These are phyloP conservation scores for Caenorhabditis latens DNA, from an alignment of 1,140 invertebrate genomes.

Conservation along the genomic window DNA sequence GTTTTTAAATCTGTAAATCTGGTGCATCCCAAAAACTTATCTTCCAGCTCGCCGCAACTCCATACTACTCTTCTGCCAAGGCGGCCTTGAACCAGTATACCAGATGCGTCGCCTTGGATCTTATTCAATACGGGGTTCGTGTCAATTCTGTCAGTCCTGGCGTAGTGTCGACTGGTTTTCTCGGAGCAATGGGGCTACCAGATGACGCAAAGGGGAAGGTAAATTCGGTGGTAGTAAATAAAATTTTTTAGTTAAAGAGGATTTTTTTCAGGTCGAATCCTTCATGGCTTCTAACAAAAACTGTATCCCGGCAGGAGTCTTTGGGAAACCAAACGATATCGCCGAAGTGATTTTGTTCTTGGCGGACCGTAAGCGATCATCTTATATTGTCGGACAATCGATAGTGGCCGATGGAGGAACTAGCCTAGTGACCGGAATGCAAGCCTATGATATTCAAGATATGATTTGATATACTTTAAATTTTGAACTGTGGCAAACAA, in stretches of 20 bases:
- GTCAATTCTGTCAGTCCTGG: slow-evolving; percentile 46
- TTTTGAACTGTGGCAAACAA: too few species aligned
- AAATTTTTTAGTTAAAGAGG: too few species aligned
- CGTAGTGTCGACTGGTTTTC: slow-evolving; percentile 1
- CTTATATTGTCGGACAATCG: slow-evolving; percentile 52
- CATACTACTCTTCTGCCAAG: slow-evolving; percentile 22
- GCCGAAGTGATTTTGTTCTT: slow-evolving; percentile 37
- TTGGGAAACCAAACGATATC: slow-evolving; percentile 20
- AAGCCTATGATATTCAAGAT: not conserved
- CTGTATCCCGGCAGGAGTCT: not conserved
- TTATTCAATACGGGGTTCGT: not conserved
- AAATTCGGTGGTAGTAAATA: not conserved
- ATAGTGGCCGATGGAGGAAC: slow-evolving; percentile 39
- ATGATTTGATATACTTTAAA: not conserved
- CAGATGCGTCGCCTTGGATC: not conserved
- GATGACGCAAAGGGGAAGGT: not conserved
- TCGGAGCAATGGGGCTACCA: not conserved
- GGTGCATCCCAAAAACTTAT: not conserved
- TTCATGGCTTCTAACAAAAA: not conserved
- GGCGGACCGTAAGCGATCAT: slow-evolving; percentile 23
- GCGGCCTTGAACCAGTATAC: slow-evolving; percentile 12
- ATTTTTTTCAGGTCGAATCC: not conserved
- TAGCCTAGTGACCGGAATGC: not conserved
- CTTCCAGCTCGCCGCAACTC: not conserved
- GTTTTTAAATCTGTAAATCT: too few species aligned